Percentiles rank a stretch among this genome's conserved stretches.
These are phyloP conservation scores for Orthosia gothica DNA, from an alignment of 2,888 invertebrate species.

Conservation along the genomic window DNA sequence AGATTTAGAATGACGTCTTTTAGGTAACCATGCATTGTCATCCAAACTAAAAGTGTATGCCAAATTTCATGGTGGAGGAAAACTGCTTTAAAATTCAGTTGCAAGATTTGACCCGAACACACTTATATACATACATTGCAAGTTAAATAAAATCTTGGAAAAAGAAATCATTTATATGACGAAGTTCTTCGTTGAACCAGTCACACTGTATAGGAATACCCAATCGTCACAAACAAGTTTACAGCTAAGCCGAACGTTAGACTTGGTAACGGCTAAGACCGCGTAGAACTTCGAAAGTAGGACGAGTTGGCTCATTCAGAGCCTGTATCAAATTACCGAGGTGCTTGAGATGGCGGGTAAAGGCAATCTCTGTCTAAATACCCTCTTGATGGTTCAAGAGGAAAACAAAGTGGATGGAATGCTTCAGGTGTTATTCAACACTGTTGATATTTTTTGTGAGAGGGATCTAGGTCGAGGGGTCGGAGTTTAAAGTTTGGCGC, in stretches of 20 bases:
- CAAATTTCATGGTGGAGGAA: too few relatives aligned
- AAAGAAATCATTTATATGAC: too few relatives aligned
- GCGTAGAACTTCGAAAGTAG: slow-evolving; percentile 64
- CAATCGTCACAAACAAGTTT: slow-evolving; percentile 45
- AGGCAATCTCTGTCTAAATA: slow-evolving; percentile 61
- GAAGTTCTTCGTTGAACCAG: background rate
- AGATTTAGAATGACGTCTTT: too few relatives aligned
- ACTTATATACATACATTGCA: too few relatives aligned
- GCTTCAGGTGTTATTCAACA: slow-evolving; percentile 19
- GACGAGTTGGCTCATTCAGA: slow-evolving; percentile 59
- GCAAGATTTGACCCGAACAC: too few relatives aligned
- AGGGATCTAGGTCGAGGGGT: background rate
- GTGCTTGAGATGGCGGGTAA: slow-evolving; percentile 60
- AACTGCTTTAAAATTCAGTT: too few relatives aligned
- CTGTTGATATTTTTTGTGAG: background rate
- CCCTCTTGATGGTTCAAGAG: slow-evolving; percentile 44
- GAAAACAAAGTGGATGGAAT: slow-evolving; percentile 37
- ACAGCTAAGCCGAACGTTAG: slow-evolving; percentile 13
- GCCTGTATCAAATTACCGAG: slow-evolving; percentile 70
- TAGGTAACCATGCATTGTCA: too few relatives aligned
- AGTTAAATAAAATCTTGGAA: too few relatives aligned
- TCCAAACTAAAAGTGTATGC: too few relatives aligned
- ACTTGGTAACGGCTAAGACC: slow-evolving; percentile 6
- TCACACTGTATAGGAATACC: slow-evolving; percentile 21
- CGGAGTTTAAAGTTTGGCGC: background rate